Evolutionary conservation across 2,797 vertebrate species (phyloP).

Genomic region (Neosalanx taihuensis): DNA sequence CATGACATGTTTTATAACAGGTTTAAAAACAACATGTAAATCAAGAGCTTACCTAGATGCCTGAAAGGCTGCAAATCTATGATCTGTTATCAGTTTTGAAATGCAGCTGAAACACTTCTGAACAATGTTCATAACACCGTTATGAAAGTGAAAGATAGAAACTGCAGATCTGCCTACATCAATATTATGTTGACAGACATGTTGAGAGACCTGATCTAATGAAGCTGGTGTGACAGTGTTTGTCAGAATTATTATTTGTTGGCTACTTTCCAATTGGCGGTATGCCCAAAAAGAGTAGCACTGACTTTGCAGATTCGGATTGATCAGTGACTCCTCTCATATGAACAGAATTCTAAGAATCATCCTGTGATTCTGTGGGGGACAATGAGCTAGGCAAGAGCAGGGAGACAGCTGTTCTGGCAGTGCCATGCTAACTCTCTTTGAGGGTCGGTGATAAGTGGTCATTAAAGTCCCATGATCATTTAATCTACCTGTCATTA

Average conservation of each 20-base stretch:
- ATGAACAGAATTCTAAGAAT: not conserved
- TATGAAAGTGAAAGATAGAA: not conserved
- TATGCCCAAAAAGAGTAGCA: not conserved
- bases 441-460: slow-evolving; percentile 67
- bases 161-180: not conserved
- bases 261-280: not conserved
- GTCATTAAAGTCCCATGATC: slow-evolving; percentile 75
- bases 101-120: not conserved
- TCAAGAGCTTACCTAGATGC: too few relatives aligned
- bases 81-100: not conserved
- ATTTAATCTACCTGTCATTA: slow-evolving; percentile 73
- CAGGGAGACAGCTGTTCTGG: slow-evolving; percentile 52
- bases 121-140: too few relatives aligned
- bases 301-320: too few relatives aligned
- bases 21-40: not conserved
- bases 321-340: too few relatives aligned
- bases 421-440: slow-evolving; percentile 52
- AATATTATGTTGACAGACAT: not conserved
- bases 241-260: too few relatives aligned
- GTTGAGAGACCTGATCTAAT: not conserved
- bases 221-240: too few relatives aligned
- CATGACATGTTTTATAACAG: not conserved
- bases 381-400: not conserved
- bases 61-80: not conserved
- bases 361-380: slow-evolving; percentile 25